A percentile compares a stretch with the other conserved stretches of the same genome.
Evolutionary conservation across 2,113 vertebrate genomes (phyloP).

Genomic region (Symphodus melops): DNA sequence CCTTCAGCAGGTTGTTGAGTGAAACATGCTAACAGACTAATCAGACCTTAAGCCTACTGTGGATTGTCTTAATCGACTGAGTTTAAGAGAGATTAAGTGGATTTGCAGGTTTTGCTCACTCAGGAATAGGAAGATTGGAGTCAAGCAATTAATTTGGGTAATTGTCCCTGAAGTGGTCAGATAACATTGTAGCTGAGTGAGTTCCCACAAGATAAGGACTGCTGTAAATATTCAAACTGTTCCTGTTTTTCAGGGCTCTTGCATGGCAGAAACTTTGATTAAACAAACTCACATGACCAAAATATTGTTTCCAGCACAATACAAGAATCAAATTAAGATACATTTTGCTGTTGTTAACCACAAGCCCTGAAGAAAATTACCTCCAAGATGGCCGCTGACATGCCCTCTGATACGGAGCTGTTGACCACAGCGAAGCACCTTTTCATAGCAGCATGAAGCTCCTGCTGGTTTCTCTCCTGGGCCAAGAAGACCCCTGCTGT

Average conservation of each 20-base stretch:
- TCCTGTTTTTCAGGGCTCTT: background rate
- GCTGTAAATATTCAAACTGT: slow-evolving; percentile 16
- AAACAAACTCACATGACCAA: background rate
- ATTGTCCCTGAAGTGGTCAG: slow-evolving; percentile 54
- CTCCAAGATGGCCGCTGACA: slow-evolving; percentile 97
- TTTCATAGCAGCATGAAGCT: slow-evolving; percentile 89
- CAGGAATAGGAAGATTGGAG: slow-evolving; percentile 59
- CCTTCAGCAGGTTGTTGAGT: slow-evolving; percentile 57
- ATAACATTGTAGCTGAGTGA: slow-evolving; percentile 51
- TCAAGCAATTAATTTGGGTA: slow-evolving; percentile 63
- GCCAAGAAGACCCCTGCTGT: slow-evolving; percentile 87
- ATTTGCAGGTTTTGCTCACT: slow-evolving; percentile 66
- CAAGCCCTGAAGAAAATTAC: slow-evolving; percentile 74
- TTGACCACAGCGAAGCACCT: slow-evolving; percentile 90
- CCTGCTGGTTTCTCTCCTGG: slow-evolving; percentile 84
- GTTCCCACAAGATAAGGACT: slow-evolving; percentile 23
- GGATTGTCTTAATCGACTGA: slow-evolving; percentile 71
- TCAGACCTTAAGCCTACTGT: slow-evolving; percentile 73
- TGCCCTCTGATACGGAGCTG: slow-evolving; percentile 94
- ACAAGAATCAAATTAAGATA: background rate
- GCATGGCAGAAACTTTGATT: slow-evolving; percentile 2
- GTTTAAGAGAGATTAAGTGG: slow-evolving; percentile 78
- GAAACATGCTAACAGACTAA: slow-evolving; percentile 65
- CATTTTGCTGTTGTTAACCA: slow-evolving; percentile 3
- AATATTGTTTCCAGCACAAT: background rate